Percentiles rank a stretch among this genome's conserved stretches.
Evolutionary conservation across 2,797 vertebrate species (phyloP).

Genomic region (Siniperca undulata): DNA sequence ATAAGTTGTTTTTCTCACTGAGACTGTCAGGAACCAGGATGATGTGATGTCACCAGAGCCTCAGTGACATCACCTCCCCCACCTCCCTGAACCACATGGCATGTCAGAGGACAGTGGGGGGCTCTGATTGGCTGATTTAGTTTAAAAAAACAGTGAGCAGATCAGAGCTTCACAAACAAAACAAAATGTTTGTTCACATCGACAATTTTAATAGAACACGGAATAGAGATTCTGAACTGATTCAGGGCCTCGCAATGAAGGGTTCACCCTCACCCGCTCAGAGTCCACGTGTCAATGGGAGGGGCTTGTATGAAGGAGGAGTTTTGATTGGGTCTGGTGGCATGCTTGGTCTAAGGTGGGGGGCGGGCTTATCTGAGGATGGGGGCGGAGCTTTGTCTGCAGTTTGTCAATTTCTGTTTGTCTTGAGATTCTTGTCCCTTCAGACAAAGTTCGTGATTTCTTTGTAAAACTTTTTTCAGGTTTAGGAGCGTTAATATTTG

Average conservation of each 20-base stretch:
- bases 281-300: background rate
- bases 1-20: background rate
- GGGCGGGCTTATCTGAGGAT: background rate
- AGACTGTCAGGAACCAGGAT: background rate
- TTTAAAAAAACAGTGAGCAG: no score
- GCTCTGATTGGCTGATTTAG: constrained; percentile 4
- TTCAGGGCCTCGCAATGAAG: background rate
- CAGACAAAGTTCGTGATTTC: background rate
- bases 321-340: background rate
- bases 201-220: no score
- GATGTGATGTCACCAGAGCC: background rate
- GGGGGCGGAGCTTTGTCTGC: background rate
- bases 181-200: background rate
- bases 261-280: background rate
- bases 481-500: constrained; percentile 23
- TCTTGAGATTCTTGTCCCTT: background rate
- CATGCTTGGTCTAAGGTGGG: background rate
- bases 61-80: constrained; percentile 14
- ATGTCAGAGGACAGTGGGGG: background rate
- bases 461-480: constrained; percentile 9
- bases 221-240: no score
- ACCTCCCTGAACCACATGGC: background rate
- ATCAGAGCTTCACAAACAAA: background rate
- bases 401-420: constrained; percentile 1
- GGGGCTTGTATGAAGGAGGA: background rate